Percentiles rank a stretch among this genome's conserved stretches.
These are phyloP conservation scores for Cetonia aurata DNA, from an alignment of 2,888 invertebrate genomes.

Conservation along the genomic window DNA sequence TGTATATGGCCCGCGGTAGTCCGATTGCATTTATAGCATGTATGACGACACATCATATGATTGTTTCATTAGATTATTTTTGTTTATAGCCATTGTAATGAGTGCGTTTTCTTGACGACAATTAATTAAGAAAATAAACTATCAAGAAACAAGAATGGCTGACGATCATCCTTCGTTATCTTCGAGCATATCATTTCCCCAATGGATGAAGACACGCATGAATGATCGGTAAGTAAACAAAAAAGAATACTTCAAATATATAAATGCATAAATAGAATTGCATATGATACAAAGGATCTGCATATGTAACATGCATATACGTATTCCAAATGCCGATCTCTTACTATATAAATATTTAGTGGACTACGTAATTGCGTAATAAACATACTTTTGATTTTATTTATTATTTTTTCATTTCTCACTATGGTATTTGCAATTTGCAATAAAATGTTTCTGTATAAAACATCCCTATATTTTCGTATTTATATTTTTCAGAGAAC, in stretches of 20 bases:
- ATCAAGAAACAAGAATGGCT: constrained; percentile 56
- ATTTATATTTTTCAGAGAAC: constrained; percentile 22
- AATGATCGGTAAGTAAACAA: constrained; percentile 66
- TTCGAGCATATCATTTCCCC: constrained; percentile 76
- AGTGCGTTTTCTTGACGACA: neutral
- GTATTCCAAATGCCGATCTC: no score
- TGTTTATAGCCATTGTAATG: constrained; percentile 35
- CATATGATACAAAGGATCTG: no score
- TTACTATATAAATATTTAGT: no score
- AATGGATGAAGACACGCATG: constrained; percentile 82
- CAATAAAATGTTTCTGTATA: no score
- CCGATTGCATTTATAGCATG: constrained; percentile 3
- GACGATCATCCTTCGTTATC: constrained; percentile 72
- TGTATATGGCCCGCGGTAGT: neutral
- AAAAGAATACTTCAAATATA: neutral
- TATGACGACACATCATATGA: constrained; percentile 39
- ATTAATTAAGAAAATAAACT: neutral
- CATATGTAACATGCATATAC: no score
- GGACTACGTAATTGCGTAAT: no score
- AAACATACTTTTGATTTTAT: no score
- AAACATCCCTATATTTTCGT: no score
- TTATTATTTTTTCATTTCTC: no score
- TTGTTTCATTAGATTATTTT: constrained; percentile 37
- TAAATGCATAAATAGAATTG: no score
- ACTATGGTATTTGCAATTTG: no score